Conservation (phyloP, 2,797 vertebrate species). For the Hydrocynus forskahlii region DNA sequence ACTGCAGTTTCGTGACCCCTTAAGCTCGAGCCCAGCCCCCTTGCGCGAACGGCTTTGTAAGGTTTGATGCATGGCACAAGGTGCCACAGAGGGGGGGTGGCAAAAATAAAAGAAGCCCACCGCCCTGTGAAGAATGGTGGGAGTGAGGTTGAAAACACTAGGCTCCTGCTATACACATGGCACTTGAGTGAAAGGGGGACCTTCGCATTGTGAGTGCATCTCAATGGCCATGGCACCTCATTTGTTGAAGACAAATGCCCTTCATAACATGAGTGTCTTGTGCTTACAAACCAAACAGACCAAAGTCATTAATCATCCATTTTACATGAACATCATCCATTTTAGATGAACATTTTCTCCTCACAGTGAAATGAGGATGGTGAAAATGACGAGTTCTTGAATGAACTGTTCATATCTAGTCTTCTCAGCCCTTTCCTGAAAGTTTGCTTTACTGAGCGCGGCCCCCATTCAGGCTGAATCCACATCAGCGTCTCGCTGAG, state of each 20-base stretch:
- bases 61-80: conserved; percentile 54
- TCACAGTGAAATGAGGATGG: conserved; percentile 6
- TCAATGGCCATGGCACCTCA: conserved; percentile 57
- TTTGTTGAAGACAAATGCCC: conserved; percentile 59
- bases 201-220: conserved; percentile 53
- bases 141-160: conserved; percentile 55
- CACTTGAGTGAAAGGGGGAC: conserved; percentile 52
- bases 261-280: conserved; percentile 51
- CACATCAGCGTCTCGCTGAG: conserved; percentile 17
- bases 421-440: conserved; percentile 6
- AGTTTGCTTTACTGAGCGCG: background rate
- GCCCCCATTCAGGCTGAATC: conserved; percentile 9
- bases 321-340: conserved; percentile 36
- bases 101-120: conserved; percentile 32
- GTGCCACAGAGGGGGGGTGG: conserved; percentile 47
- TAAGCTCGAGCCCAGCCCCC: conserved; percentile 76
- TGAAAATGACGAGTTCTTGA: background rate
- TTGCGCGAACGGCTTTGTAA: conserved; percentile 72
- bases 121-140: conserved; percentile 42
- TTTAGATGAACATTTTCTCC: conserved; percentile 19
- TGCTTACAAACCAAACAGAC: conserved; percentile 50
- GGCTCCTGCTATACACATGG: conserved; percentile 61
- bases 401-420: background rate
- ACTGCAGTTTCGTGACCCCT: conserved; percentile 78
- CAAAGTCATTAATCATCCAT: conserved; percentile 55